Evolutionary conservation across 2,888 invertebrate species (phyloP), one percentile per base, ranked within the genome.

Genomic region (Plagodis pulveraria): DNA sequence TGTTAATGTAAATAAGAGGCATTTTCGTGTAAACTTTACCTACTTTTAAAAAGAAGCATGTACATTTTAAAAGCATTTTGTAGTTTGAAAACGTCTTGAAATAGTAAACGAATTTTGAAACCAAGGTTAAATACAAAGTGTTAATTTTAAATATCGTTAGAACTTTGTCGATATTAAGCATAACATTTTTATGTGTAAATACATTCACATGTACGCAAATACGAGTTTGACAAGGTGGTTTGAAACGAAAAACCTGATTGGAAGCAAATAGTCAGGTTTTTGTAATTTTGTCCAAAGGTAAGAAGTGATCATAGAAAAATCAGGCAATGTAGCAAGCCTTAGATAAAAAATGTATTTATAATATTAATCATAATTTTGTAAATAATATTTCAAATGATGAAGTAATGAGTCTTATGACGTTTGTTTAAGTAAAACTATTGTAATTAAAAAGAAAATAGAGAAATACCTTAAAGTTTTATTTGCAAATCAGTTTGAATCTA

Each of bases 281-380:
- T 5, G 50, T 43, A 43, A 51, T 51, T 42, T 8, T 58, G 58
- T 53, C 58, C 58, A 58, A 53, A 10, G 10, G 32, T 50, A 50
- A 12, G 35, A 43, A 58, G 54, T 55, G 59, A 50, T 38, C 36
- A 54, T 55, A 51, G 50, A 38, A 34, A 44, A 59, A 50, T 50
- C 36, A 40, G 50, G 50, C 55, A 40, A 43, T 50, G 22, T 59
- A 55, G 50, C 12, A 54, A 36, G 58, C 50, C 58, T 42, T 54
- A 58, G 58, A 10, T 58, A 43, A 48, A n/a, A 54, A 49, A 36
- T 8, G 36, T 36, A 36, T 36, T 7, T 12, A 52, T 46, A n/a
- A 12, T 41, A 48, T 47, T 12, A 43, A 34, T 35, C 41, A 41
- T 45, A 40, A 36, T 46, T 43, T 45, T 58, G 58, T 58, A 58